Evolutionary conservation across 1,140 invertebrate species (phyloP), one percentile per base, ranked within the genome.

Genomic region (Drosophila albomicans): DNA sequence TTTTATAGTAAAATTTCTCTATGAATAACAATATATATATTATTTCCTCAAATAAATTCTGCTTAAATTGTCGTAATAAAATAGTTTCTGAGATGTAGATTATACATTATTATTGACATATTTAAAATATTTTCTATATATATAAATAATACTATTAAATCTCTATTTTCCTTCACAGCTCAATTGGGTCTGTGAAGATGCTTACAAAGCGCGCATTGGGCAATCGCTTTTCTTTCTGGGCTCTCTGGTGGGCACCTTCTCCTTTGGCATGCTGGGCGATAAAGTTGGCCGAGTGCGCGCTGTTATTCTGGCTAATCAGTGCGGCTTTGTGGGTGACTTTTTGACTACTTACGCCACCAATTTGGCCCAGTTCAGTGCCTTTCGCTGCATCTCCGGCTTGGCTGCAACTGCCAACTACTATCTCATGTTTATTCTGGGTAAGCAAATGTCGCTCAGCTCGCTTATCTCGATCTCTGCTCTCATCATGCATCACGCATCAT

Each of bases 351-450:
- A 94, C 38, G 91, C 94, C 5, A 84, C 75, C 3, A 92, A 93
- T 43, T 73, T 93, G 52, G 75, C 87, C 20, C 81, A 92, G 30
- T 95, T 94, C 80, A 92, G 92, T 15, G 78, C 93, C 1, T 93
- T 93, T 62, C 86, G 94, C 67, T 94, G 94, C 82, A 75, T 95
- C 16, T 94, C 94, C 5, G 94, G 94, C 5, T 81, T 94, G 46
- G 94, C 94, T 13, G 94, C 94, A 52, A 94, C 95, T 68, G 93
- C 93, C 11, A 94, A 94, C 82, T 95, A 94, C 79, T 94, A 94
- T 71, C 94, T 95, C 92, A 95, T 94, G 93, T 95, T 95, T 82
- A 95, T 95, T 75, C 93, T 95, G 68, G 93, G 94, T 94, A 92
- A 84, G 75, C 85, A 82, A 16, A 38, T 38, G 16, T 71, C 61